phyloP scores from a whole-genome alignment of 2,797 vertebrate species.

The Toxotes lorentzi region DNA sequence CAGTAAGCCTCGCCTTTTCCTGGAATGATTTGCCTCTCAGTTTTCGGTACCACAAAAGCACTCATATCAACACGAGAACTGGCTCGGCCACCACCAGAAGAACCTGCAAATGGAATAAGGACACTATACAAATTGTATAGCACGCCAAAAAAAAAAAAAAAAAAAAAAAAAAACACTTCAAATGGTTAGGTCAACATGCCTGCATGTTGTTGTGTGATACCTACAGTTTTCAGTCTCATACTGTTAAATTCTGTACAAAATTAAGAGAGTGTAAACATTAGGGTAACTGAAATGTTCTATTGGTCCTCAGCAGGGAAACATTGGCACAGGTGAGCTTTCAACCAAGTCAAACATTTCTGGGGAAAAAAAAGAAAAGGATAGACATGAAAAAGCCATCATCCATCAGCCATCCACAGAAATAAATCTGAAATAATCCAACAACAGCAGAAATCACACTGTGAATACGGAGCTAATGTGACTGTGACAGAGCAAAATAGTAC shows the following conservation, averaged over 20 bases:
- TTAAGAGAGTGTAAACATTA: constrained; percentile 73
- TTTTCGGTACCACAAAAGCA: constrained; percentile 50
- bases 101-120: constrained; percentile 48
- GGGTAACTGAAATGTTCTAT: constrained; percentile 65
- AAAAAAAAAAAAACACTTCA: constrained; percentile 26
- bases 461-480: constrained; percentile 52
- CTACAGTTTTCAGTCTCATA: constrained; percentile 72
- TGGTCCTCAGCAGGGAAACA: constrained; percentile 76
- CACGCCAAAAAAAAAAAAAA: no score
- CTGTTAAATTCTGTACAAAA: constrained; percentile 70
- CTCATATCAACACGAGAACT: constrained; percentile 43
- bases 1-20: constrained; percentile 2
- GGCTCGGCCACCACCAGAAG: constrained; percentile 46
- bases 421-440: constrained; percentile 13
- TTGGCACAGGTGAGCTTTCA: constrained; percentile 85
- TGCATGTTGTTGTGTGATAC: constrained; percentile 83
- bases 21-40: constrained; percentile 56
- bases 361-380: constrained; percentile 9
- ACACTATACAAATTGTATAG: constrained; percentile 43
- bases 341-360: constrained; percentile 54
- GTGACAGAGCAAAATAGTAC: constrained; percentile 35
- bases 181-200: constrained; percentile 85
- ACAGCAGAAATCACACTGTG: constrained; percentile 38
- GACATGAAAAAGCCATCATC: constrained; percentile 45
- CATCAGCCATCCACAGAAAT: constrained; percentile 26